A percentile compares a stretch with the other conserved stretches of the same genome.
Evolutionary conservation across 2,888 invertebrate species (phyloP).

Genomic region (Laothoe populi): DNA sequence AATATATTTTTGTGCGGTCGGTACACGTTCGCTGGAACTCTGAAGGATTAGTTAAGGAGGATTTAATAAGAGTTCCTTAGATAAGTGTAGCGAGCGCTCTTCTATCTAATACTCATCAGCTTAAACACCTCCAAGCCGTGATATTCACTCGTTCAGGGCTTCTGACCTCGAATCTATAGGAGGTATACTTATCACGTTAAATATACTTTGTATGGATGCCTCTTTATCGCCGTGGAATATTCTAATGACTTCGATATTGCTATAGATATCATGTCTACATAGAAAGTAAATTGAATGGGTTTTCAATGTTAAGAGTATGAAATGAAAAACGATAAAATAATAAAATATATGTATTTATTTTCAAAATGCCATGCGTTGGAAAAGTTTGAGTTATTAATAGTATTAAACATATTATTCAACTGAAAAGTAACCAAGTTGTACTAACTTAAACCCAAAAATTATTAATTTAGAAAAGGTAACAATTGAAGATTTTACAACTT

Average conservation of each 20-base stretch:
- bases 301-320: too few relatives aligned
- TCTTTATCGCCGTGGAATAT: not conserved
- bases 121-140: constrained; percentile 51
- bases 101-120: constrained; percentile 65
- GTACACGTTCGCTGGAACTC: constrained; percentile 47
- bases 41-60: constrained; percentile 81
- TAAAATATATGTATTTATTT: too few relatives aligned
- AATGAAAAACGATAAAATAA: too few relatives aligned
- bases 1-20: constrained; percentile 49
- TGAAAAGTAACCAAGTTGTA: too few relatives aligned
- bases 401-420: too few relatives aligned
- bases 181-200: not conserved
- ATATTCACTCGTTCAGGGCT: constrained; percentile 27
- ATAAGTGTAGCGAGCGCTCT: constrained; percentile 73
- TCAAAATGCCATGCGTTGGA: too few relatives aligned
- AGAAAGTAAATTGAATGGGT: too few relatives aligned
- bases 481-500: constrained; percentile 22
- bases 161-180: constrained; percentile 4
- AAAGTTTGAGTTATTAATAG: too few relatives aligned
- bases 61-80: constrained; percentile 82
- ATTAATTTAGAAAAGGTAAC: constrained; percentile 17
- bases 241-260: not conserved
- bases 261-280: too few relatives aligned
- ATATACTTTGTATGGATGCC: not conserved
- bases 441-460: not conserved